A percentile compares a stretch with the other conserved stretches of the same genome.
These are phyloP conservation scores for Pardalotus punctatus DNA, from an alignment of 2,113 vertebrate species.

Conservation along the genomic window DNA sequence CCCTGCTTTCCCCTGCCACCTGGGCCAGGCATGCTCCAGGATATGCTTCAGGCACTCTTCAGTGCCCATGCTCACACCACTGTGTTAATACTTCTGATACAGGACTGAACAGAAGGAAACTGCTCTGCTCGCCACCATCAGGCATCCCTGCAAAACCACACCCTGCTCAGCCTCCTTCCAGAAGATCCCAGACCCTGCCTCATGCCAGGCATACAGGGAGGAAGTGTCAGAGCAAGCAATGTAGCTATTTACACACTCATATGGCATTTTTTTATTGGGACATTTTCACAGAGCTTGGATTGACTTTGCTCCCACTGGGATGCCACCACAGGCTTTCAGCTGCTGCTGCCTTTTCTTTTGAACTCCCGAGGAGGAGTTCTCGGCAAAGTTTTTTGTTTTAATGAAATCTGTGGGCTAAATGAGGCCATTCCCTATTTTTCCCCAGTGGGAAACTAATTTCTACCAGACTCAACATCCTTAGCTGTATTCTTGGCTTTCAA, in stretches of 20 bases:
- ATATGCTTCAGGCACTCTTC: neutral
- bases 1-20: neutral
- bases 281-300: neutral
- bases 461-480: neutral
- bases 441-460: neutral
- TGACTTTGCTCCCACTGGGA: neutral
- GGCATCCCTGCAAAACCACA: neutral
- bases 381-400: neutral
- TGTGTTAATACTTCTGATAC: neutral
- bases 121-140: rapidly evolving
- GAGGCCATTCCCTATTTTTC: neutral
- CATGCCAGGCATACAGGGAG: neutral
- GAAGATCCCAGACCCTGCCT: neutral
- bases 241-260: neutral
- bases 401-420: neutral
- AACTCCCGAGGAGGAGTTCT: neutral
- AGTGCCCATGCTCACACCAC: rapidly evolving
- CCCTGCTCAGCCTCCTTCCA: neutral
- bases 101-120: neutral
- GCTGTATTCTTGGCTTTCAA: neutral
- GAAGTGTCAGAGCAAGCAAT: neutral
- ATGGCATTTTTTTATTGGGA: rapidly evolving
- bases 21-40: neutral
- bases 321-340: neutral
- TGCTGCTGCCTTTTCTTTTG: neutral